These are phyloP conservation scores for Agriopis marginaria DNA, from an alignment of 2,888 invertebrate species.

Conservation along the genomic window DNA sequence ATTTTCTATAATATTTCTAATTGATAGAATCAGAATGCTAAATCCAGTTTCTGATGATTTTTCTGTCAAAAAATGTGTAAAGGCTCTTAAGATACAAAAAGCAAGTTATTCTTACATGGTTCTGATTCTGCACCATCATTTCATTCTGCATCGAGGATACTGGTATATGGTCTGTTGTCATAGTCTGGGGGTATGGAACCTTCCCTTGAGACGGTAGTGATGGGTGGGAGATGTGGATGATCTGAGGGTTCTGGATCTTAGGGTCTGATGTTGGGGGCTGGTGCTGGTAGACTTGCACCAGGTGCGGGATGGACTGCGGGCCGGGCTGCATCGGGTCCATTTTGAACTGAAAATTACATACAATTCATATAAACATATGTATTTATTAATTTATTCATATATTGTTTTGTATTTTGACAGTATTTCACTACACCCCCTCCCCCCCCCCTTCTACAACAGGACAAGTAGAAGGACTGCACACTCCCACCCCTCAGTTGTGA, in stretches of 20 bases:
- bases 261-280: slow-evolving; percentile 59
- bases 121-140: slow-evolving; percentile 66
- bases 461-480: too few relatives aligned
- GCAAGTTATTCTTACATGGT: not conserved
- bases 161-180: slow-evolving; percentile 69
- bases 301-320: slow-evolving; percentile 64
- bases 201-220: slow-evolving; percentile 68
- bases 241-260: slow-evolving; percentile 63
- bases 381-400: too few relatives aligned
- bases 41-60: too few relatives aligned
- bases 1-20: too few relatives aligned
- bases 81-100: not conserved
- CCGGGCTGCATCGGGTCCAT: slow-evolving; percentile 74
- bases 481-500: too few relatives aligned
- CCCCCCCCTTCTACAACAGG: not conserved
- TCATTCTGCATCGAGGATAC: slow-evolving; percentile 64
- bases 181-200: slow-evolving; percentile 70
- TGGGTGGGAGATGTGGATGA: slow-evolving; percentile 70
- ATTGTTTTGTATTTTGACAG: too few relatives aligned
- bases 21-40: too few relatives aligned
- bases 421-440: too few relatives aligned
- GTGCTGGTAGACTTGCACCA: slow-evolving; percentile 75
- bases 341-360: slow-evolving; percentile 44
- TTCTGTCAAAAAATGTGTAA: too few relatives aligned
- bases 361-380: not conserved